phyloP scores from a whole-genome alignment of 2,113 vertebrate genomes.

The Pterocles burchelli region DNA sequence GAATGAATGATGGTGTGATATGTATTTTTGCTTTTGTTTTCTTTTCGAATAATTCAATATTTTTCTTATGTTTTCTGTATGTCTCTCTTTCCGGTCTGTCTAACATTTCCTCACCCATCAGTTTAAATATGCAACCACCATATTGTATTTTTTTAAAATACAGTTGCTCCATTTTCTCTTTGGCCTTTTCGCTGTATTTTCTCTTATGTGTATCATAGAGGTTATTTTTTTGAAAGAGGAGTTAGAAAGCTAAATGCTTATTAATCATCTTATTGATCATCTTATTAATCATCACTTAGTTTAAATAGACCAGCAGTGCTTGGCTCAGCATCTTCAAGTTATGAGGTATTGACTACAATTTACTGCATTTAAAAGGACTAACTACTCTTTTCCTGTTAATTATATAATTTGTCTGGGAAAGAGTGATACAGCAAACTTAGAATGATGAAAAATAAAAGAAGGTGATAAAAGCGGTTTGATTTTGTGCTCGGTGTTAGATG shows the following conservation, averaged over 20 bases:
- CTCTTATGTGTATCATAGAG: not conserved
- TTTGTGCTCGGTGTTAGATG: not conserved
- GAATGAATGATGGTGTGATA: not conserved
- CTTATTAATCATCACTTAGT: not conserved
- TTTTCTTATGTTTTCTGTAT: not conserved
- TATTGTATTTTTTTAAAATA: not conserved
- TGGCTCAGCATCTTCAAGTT: not conserved
- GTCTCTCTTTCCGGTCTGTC: not conserved
- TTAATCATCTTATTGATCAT: no score
- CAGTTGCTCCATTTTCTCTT: fast-evolving
- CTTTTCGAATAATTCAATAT: not conserved
- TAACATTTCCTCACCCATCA: not conserved
- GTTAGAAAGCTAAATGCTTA: not conserved
- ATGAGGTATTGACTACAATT: not conserved
- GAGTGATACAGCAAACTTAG: not conserved
- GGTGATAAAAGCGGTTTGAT: not conserved
- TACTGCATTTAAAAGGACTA: not conserved
- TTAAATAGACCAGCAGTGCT: not conserved
- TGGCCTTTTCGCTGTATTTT: not conserved
- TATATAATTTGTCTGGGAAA: not conserved
- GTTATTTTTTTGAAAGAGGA: not conserved
- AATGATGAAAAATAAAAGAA: not conserved
- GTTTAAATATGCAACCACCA: fast-evolving
- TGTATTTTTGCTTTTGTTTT: not conserved
- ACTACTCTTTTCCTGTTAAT: not conserved